Evolutionary conservation across 2,888 invertebrate species (phyloP), one percentile per base, ranked within the genome.

Genomic region (Hirtodrosophila duncani): DNA sequence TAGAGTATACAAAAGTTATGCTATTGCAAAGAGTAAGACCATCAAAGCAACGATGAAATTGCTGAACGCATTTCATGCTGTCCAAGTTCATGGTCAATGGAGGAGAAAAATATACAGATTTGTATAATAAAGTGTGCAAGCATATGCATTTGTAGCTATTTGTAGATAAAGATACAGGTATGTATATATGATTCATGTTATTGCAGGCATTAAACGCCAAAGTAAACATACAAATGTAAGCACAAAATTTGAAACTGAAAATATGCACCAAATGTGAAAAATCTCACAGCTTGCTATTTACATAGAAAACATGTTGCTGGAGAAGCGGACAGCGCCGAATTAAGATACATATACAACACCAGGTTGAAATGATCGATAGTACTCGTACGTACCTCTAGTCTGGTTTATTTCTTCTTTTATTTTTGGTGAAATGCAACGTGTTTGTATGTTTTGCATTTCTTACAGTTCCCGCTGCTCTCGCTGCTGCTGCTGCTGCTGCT

Each of bases 61-160:
- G 29, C 10, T 29, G 11, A 29, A 48, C 66, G 66, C 66, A 52
- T 49, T 60, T 30, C 14, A 49, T 45, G 46, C 11, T 21, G 6
- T 13, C 55, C 72, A 74, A 68, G 81, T 74, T 74, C 81, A 74
- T 29, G 78, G 81, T 53, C 78, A 71, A 36, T 49, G 48, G 53
- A 59, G 48, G 53, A 59, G 56, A 52, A 53, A 46, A 66, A 64
- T 52, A 62, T 49, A 42, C 55, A 44, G 26, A 43, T 44, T 31
- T 29, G 45, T 48, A 68, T 33, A 45, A 43, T 16, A 21, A n/a
- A n/a, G n/a, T n/a, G n/a, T n/a, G n/a, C n/a, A n/a, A n/a, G n/a
- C n/a, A n/a, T n/a, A n/a, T n/a, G n/a, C 33, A 44, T 41, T 18
- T 51, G 43, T 45, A 42, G 41, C 30, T 20, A 26, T 55, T 20